Evolutionary conservation across 2,113 vertebrate genomes (phyloP), one percentile per base, ranked within the genome.

Genomic region (Odocoileus virginianus): DNA sequence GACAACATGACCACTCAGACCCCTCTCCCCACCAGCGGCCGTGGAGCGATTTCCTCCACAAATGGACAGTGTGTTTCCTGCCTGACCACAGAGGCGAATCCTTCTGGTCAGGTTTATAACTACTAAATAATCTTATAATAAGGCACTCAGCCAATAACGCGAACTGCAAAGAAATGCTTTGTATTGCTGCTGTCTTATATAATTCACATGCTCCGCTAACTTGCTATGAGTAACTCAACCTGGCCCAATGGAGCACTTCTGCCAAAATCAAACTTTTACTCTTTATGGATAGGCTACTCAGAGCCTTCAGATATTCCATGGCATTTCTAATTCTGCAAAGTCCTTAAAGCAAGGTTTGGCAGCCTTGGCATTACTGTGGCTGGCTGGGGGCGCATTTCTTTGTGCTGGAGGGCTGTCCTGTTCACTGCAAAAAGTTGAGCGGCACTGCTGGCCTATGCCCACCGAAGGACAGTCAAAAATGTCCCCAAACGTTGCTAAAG

Each of bases 121-220:
- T 27, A 64, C 19, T 19, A 78, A 55, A 36, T 50, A 7, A 67
- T 2, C 11, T 54, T 83, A 33, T 36, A 89, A 36, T 21, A 67
- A 92, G 43, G 78, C 7, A 52, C 43, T 83, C 3, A 55, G 74
- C 55, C 85, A 61, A 25, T 74, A 30, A 87, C 28, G 1, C 74
- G 21, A 82, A 82, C 54, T 88, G 83, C 28, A 76, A 71, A 93
- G 83, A 96, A 54, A 97, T 61, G 71, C 67, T 84, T 54, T 27
- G 21, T 6, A 71, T 13, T 5, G 60, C 50, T 54, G n/a, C 23
- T 57, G 21, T 19, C 43, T 33, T 79, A n/a, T 12, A 52, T 7
- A 47, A 57, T 57, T 17, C 28, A 40, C 9, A 36, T 0, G 2
- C 16, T n/a, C 60, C 52, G 89, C 64, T 36, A 8, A 55, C 89